Conservation (phyloP, 2,113 vertebrate genomes). For the Mus pahari region DNA sequence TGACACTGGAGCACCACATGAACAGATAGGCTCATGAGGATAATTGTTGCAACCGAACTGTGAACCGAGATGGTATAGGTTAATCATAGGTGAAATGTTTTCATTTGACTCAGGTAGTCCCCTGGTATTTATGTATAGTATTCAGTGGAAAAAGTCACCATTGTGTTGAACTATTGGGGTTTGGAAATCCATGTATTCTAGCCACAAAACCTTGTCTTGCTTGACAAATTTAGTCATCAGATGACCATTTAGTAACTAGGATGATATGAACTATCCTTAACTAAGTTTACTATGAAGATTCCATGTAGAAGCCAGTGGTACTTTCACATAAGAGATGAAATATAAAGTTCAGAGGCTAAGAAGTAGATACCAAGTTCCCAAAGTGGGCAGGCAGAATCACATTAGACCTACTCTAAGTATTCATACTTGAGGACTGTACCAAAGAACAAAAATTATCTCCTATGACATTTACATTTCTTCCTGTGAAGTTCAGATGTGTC, state of each 20-base stretch:
- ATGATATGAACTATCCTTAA: not conserved
- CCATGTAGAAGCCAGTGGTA: not conserved
- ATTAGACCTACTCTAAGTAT: not conserved
- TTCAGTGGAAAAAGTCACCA: not conserved
- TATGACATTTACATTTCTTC: not conserved
- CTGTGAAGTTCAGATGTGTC: not conserved
- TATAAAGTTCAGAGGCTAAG: not conserved
- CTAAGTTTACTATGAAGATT: not conserved
- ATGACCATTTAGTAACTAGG: not conserved
- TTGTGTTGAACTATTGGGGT: not conserved
- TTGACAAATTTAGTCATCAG: not conserved
- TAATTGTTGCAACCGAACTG: not conserved
- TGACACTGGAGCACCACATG: not conserved
- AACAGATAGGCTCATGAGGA: not conserved
- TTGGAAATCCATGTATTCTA: conserved; percentile 23
- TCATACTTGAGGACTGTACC: not conserved
- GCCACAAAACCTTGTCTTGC: not conserved
- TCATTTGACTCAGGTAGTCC: not conserved
- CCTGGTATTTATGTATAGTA: no score
- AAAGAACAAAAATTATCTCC: conserved; percentile 8
- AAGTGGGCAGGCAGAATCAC: not conserved
- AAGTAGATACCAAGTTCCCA: not conserved
- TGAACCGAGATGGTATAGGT: not conserved
- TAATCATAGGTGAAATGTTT: not conserved
- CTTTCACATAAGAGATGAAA: not conserved